Evolutionary conservation across 2,797 vertebrate genomes (phyloP), one percentile per base, ranked within the genome.

Genomic region (Chrysocyon brachyurus): DNA sequence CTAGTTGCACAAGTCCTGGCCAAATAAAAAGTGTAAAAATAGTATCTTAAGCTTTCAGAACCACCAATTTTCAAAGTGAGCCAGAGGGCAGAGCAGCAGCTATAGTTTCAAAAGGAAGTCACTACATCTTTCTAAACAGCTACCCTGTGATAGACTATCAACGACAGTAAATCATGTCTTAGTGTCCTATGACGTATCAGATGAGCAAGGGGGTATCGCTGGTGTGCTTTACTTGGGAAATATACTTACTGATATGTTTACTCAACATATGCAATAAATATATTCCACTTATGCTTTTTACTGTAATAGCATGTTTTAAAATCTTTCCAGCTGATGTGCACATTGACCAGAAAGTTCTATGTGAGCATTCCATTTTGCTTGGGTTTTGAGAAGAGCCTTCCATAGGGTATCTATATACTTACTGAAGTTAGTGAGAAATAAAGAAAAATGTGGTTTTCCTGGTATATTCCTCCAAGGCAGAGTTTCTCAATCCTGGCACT

Each of bases 11-110:
- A 88, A 88, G 22, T 72, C 88, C 56, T 31, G 21, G 57, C 75
- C 46, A 68, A 79, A 86, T 70, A 89, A 61, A 26, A 92, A 91
- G 31, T 82, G 8, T 88, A 86, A 91, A 96, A 95, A 92, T 91
- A 94, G 72, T 36, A 56, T 57, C 63, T 36, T 66, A 63, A 86
- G 46, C 70, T 84, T 93, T 90, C 75, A 96, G 75, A 94, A 91
- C 16, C 88, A 78, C 31, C 79, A 66, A 5, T 57, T 94, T 95
- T 96, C 92, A 87, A 93, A 84, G 94, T 84, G 94, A 97, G 91
- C 89, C 91, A 95, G 86, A 93, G 94, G 95, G 10, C 91, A 92
- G 22, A 84, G 77, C 12, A 59, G 26, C 52, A 72, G 70, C 68
- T 52, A 21, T 46, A 21, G 81, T 92, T 96, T 87, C 81, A 87